Conservation (phyloP, 2,888 invertebrate genomes). For the Eutolmus rufibarbis region DNA sequence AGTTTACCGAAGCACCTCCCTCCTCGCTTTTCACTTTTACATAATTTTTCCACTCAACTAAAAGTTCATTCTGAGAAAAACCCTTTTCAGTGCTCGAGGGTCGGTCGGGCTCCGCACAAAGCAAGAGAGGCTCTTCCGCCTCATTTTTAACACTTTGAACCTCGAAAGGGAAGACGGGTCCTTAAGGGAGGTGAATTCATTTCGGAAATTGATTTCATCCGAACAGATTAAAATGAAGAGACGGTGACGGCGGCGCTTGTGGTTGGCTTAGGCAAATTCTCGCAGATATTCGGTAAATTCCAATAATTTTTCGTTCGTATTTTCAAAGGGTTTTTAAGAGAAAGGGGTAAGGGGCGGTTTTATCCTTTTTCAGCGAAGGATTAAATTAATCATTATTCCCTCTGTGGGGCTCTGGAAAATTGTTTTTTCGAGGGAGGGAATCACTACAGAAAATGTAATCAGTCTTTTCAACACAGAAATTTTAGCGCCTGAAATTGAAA, state of each 20-base stretch:
- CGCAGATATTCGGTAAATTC: neutral
- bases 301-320: neutral
- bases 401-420: neutral
- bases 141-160: neutral
- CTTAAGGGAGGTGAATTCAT: neutral
- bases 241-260: neutral
- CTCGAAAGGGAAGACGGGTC: neutral
- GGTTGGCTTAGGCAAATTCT: neutral
- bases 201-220: neutral
- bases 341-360: neutral
- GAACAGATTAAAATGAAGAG: neutral
- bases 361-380: neutral
- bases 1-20: neutral
- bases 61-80: neutral
- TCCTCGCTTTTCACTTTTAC: neutral
- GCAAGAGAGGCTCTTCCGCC: neutral
- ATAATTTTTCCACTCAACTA: constrained; percentile 8
- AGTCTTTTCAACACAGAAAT: neutral
- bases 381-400: neutral
- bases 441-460: neutral
- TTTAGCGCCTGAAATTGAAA: neutral
- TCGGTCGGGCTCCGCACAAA: neutral
- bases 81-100: neutral
- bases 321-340: neutral
- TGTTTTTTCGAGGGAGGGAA: neutral